Evolutionary conservation across 1,140 invertebrate species (phyloP).

Genomic region (Aphelinus certus): DNA sequence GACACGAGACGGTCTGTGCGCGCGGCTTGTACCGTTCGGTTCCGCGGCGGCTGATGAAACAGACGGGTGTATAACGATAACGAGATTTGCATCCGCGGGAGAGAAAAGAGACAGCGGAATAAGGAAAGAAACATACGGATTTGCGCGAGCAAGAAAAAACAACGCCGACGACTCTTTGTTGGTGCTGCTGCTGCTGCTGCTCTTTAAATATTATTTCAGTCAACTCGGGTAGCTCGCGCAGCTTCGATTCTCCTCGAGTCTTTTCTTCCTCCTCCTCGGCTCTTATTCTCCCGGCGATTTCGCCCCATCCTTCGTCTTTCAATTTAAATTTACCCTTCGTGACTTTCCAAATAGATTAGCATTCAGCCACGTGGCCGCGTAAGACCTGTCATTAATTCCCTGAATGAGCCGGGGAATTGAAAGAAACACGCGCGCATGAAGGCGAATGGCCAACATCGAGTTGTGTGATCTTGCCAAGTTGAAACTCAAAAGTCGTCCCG

Average conservation of each 20-base stretch:
- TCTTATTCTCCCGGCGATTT: too few species aligned
- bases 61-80: constrained; percentile 7
- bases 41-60: not conserved
- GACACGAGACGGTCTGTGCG: too few species aligned
- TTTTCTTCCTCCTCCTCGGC: not conserved
- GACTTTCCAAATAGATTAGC: too few species aligned
- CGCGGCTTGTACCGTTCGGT: too few species aligned
- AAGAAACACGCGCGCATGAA: too few species aligned
- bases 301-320: not conserved
- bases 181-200: constrained; percentile 17
- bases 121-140: not conserved
- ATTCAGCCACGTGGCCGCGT: too few species aligned
- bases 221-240: constrained; percentile 2
- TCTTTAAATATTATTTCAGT: constrained; percentile 43
- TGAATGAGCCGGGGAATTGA: too few species aligned
- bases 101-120: not conserved
- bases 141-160: not conserved
- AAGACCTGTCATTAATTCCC: too few species aligned
- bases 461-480: too few species aligned
- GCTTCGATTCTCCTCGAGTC: constrained; percentile 17
- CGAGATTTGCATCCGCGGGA: constrained; percentile 7
- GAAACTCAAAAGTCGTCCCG: too few species aligned
- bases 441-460: too few species aligned
- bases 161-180: not conserved
- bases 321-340: not conserved